phyloP scores from a whole-genome alignment of 2,888 invertebrate genomes.

The Zootermopsis nevadensis region DNA sequence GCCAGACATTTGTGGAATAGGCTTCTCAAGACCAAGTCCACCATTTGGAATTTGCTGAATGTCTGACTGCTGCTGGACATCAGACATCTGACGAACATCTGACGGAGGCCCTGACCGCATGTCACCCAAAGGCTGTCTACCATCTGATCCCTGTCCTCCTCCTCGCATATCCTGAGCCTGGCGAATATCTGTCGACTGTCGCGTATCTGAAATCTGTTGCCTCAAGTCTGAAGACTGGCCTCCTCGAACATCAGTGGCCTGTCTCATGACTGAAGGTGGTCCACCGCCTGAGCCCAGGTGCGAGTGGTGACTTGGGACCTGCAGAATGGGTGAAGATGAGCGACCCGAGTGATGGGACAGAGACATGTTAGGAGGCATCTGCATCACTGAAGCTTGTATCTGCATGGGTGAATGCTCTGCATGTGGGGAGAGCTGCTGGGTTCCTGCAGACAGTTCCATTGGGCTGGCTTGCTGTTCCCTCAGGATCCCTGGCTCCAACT shows the following conservation, averaged over 20 bases:
- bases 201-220: slow-evolving; percentile 34
- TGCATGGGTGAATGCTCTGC: slow-evolving; percentile 13
- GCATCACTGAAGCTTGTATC: slow-evolving; percentile 14
- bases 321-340: slow-evolving; percentile 35
- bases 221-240: neutral
- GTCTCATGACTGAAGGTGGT: neutral
- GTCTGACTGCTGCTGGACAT: slow-evolving; percentile 14
- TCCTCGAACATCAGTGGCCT: neutral
- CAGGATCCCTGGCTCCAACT: slow-evolving; percentile 53
- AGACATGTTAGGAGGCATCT: neutral
- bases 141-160: neutral
- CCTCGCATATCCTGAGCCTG: neutral
- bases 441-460: neutral
- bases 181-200: slow-evolving; percentile 6
- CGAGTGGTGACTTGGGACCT: slow-evolving; percentile 24
- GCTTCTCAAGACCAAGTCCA: slow-evolving; percentile 30
- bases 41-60: slow-evolving; percentile 27
- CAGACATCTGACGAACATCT: slow-evolving; percentile 30
- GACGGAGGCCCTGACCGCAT: slow-evolving; percentile 4
- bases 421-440: slow-evolving; percentile 3
- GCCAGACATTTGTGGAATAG: slow-evolving; percentile 14
- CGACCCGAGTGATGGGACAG: slow-evolving; percentile 17
- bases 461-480: slow-evolving; percentile 55
- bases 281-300: neutral
- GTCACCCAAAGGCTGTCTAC: neutral